A percentile compares a stretch with the other conserved stretches of the same genome.
Evolutionary conservation across 2,888 invertebrate species (phyloP).

Genomic region (Copidosoma aretas): DNA sequence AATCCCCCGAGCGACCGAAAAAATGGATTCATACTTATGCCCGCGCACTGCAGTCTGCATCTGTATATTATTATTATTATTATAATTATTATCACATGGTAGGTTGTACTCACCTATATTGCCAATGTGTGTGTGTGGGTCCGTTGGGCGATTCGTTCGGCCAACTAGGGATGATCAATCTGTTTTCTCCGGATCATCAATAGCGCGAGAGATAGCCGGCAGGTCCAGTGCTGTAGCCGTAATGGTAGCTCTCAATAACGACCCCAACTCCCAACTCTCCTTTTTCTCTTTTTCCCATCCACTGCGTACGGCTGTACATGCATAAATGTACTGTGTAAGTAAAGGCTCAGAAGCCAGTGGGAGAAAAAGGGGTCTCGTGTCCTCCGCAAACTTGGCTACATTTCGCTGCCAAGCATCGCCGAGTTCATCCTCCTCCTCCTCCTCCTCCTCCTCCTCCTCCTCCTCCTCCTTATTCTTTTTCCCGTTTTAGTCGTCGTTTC

Average conservation of each 20-base stretch:
- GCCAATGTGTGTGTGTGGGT: too few relatives aligned
- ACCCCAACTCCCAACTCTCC: too few relatives aligned
- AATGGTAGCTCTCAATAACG: constrained; percentile 62
- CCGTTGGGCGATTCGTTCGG: constrained; percentile 55
- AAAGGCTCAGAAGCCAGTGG: constrained; percentile 42
- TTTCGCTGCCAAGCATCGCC: too few relatives aligned
- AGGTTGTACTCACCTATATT: too few relatives aligned
- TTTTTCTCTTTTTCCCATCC: constrained; percentile 53
- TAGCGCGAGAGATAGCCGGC: constrained; percentile 59
- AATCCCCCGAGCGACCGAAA: too few relatives aligned
- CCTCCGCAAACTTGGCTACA: too few relatives aligned
- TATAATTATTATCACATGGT: too few relatives aligned
- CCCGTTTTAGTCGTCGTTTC: not conserved
- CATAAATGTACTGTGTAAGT: too few relatives aligned
- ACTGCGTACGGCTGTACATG: too few relatives aligned
- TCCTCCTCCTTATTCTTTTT: constrained; percentile 1
- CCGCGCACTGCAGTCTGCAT: too few relatives aligned
- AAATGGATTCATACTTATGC: too few relatives aligned
- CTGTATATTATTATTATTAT: too few relatives aligned
- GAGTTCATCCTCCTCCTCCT: constrained; percentile 6
- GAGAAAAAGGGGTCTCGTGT: constrained; percentile 16
- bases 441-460: constrained; percentile 6
- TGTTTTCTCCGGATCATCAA: constrained; percentile 59
- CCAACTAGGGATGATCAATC: constrained; percentile 58
- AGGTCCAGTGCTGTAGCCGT: constrained; percentile 57